These are phyloP conservation scores for Notolepis coatsorum DNA, from an alignment of 2,797 vertebrate genomes.

Conservation along the genomic window DNA sequence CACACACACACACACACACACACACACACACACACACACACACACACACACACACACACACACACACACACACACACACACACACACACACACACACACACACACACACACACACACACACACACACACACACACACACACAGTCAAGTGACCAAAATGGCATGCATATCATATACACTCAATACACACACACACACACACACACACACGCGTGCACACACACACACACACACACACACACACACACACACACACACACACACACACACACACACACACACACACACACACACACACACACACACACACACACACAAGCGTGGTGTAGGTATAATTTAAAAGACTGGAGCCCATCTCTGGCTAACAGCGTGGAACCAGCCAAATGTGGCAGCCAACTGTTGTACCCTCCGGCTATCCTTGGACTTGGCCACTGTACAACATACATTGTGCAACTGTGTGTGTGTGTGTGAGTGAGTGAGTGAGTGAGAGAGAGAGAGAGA, in stretches of 20 bases:
- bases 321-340: constrained; percentile 75
- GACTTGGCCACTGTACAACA: constrained; percentile 71
- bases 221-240: not conserved
- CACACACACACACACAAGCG: constrained; percentile 32
- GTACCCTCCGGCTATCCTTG: constrained; percentile 74
- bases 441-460: constrained; percentile 42
- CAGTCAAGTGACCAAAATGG: too few relatives aligned
- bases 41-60: constrained; percentile 30
- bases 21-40: constrained; percentile 21
- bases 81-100: constrained; percentile 14
- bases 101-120: too few relatives aligned
- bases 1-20: constrained; percentile 28
- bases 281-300: constrained; percentile 32
- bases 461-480: constrained; percentile 31
- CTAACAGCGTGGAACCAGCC: constrained; percentile 83
- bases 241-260: not conserved
- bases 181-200: not conserved
- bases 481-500: constrained; percentile 23
- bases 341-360: constrained; percentile 78
- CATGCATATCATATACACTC: too few relatives aligned
- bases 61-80: constrained; percentile 30
- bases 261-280: not conserved
- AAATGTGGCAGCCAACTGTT: constrained; percentile 85
- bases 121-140: not conserved
- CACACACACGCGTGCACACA: not conserved